Evolutionary conservation across 2,113 vertebrate genomes (phyloP).

Genomic region (Aegithalos caudatus): DNA sequence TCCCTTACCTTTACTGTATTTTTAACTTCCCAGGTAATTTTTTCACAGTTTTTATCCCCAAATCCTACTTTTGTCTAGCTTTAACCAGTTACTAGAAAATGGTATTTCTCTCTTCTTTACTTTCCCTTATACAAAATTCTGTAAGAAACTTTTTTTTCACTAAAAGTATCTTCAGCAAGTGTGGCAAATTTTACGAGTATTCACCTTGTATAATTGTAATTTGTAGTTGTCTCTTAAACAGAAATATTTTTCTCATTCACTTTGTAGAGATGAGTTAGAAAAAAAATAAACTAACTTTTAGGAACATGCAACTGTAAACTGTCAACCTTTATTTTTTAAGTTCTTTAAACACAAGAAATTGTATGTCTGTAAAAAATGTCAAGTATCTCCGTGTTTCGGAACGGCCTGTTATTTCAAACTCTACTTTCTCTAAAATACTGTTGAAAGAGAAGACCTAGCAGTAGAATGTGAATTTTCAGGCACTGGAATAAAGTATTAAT

Average conservation of each 20-base stretch:
- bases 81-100: neutral
- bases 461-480: neutral
- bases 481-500: neutral
- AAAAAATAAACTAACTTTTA: neutral
- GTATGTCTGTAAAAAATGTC: neutral
- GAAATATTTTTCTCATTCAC: neutral
- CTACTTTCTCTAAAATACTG: neutral
- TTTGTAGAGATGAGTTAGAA: neutral
- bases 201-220: neutral
- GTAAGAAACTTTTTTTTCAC: neutral
- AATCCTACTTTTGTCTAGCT: neutral
- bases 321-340: neutral
- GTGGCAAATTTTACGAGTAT: neutral
- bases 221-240: neutral
- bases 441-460: neutral
- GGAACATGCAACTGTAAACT: neutral
- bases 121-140: neutral
- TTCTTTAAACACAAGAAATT: neutral
- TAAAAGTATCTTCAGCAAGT: neutral
- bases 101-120: neutral
- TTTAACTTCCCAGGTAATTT: neutral
- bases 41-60: neutral
- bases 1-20: neutral
- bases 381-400: neutral
- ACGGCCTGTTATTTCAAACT: neutral